Conservation (phyloP, 2,113 vertebrate species). For the Platysteira castanea region DNA sequence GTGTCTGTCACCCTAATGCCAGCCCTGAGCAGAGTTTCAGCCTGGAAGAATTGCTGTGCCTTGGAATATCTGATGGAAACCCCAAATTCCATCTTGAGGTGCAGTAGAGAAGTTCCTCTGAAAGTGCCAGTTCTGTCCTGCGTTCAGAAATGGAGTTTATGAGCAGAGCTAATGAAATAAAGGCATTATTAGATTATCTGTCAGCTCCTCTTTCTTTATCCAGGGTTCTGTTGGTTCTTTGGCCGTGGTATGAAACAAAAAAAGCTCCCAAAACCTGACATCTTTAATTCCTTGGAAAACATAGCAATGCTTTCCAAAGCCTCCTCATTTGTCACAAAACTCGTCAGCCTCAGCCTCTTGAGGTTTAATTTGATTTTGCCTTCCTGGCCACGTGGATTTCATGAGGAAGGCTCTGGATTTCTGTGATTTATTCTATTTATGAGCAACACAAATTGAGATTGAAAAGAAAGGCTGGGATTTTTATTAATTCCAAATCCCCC, state of each 20-base stretch:
- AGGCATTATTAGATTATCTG: not conserved
- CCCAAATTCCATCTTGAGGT: not conserved
- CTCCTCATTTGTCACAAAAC: not conserved
- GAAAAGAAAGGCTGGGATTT: not conserved
- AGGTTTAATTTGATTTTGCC: not conserved
- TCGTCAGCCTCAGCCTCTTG: not conserved
- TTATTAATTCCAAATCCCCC: not conserved
- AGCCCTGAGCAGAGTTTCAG: not conserved
- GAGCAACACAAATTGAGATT: not conserved
- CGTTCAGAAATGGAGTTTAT: not conserved
- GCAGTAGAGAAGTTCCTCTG: not conserved
- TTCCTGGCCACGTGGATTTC: not conserved
- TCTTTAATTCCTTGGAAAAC: not conserved
- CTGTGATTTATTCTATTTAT: fast-evolving
- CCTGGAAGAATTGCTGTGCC: not conserved
- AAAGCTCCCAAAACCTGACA: not conserved
- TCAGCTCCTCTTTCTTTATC: not conserved
- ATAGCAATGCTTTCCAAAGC: not conserved
- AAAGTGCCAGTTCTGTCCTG: not conserved
- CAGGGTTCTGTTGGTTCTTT: not conserved
- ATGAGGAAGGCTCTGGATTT: not conserved
- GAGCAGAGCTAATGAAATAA: not conserved
- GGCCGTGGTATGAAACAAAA: not conserved
- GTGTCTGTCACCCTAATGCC: not conserved
- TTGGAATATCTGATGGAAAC: not conserved